Evolutionary conservation across 2,113 vertebrate species (phyloP), one percentile per base, ranked within the genome.

Genomic region (Xyrauchen texanus): DNA sequence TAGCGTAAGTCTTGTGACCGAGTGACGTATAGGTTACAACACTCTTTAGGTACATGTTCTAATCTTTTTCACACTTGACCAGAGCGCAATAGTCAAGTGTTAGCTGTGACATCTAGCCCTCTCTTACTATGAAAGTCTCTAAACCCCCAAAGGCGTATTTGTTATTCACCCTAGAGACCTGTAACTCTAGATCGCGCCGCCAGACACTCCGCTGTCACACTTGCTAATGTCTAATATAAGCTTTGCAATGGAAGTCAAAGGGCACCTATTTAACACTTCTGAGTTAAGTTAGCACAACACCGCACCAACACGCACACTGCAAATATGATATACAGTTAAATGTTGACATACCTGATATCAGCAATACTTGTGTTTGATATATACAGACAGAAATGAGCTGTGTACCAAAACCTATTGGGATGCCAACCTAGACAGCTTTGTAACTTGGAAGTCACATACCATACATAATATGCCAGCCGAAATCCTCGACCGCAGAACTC

Each of bases 201-300:
- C 70, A 57, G 49, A 7, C 42, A 15, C 62, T 61, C 61, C 3
- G 15, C 72, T 74, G 63, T 74, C 49, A 58, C 15, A 72, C 60
- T 57, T 63, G 44, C 73, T 77, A 72, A 68, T 62, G 61, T 77
- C 68, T 58, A 76, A 77, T 55, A 49, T 64, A 64, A 64, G 81
- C 73, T 77, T 61, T 61, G 71, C 67, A 21, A 15, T 15, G 9
- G 49, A 76, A 76, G 68, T 62, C 71, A 82, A 82, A 82, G 62
- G 67, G 45, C 44, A 52, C 12, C 75, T 66, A 75, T 75, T 81
- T 84, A 89, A 87, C 86, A 89, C 85, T 85, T 87, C 87, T 87
- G 82, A 83, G 79, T 81, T 80, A 81, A 81, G n/a, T n/a, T n/a
- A n/a, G 79, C 87, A 90, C 21, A 92, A 90, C 87, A 86, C 81